Conservation (phyloP, 64 coral and sea anemone species). For the Cladopsammia gracilis region DNA sequence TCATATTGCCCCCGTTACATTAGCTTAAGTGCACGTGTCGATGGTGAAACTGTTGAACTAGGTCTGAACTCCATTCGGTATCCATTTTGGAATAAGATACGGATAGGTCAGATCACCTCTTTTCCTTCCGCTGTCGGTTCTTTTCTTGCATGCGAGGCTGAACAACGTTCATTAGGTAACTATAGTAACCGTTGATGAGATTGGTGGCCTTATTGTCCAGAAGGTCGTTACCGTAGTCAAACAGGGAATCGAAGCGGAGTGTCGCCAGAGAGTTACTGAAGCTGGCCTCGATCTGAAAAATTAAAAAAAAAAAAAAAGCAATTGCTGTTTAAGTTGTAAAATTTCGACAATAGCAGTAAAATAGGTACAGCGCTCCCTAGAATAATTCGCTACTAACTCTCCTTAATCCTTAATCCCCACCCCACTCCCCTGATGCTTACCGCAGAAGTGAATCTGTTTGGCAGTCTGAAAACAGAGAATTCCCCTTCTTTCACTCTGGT, state of each 20-base stretch:
- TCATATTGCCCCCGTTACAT: no score
- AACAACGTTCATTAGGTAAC: neutral
- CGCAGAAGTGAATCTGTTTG: constrained; percentile 44
- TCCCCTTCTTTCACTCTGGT: constrained; percentile 18
- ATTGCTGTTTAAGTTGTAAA: no score
- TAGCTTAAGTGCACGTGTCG: no score
- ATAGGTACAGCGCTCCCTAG: no score
- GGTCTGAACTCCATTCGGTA: constrained; percentile 74
- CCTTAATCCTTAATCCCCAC: neutral
- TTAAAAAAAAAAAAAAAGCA: no score
- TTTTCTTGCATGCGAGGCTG: constrained; percentile 33
- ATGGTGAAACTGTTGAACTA: neutral
- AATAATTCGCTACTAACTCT: neutral
- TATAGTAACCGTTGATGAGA: constrained; percentile 37
- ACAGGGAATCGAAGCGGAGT: constrained; percentile 75
- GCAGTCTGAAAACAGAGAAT: constrained; percentile 27
- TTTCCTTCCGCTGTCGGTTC: constrained; percentile 37
- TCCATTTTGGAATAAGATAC: constrained; percentile 78
- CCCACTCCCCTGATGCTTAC: constrained; percentile 23
- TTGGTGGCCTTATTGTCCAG: constrained; percentile 29
- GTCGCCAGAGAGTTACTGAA: neutral
- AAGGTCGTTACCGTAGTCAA: constrained; percentile 69
- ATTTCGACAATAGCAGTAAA: no score
- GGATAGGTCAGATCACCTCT: constrained; percentile 76
- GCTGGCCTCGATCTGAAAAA: constrained; percentile 17